Percentiles rank a stretch among this genome's conserved stretches.
Evolutionary conservation across 2,888 invertebrate species (phyloP).

Genomic region (Timema cristinae): DNA sequence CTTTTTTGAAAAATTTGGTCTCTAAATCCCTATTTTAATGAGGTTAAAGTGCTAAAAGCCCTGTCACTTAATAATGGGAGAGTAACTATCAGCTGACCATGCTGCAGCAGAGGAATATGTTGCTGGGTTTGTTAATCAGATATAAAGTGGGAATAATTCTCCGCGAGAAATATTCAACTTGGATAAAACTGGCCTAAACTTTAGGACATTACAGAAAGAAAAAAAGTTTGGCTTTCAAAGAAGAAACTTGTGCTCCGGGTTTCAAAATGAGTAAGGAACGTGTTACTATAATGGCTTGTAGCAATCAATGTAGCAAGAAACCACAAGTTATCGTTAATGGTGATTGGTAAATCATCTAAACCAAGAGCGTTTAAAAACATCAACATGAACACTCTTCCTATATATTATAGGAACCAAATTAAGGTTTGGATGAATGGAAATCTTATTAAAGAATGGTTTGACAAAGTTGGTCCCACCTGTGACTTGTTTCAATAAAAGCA

Average conservation of each 20-base stretch:
- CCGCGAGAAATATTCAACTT: no score
- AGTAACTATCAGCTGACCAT: no score
- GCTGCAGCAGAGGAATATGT: no score
- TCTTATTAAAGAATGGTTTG: not conserved
- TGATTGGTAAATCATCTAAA: conserved; percentile 34
- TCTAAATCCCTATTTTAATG: no score
- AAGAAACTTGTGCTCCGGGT: conserved; percentile 26
- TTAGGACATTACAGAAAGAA: conserved; percentile 33
- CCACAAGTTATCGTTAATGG: conserved; percentile 36
- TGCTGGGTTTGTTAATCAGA: no score
- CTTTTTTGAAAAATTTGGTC: no score
- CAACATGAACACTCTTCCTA: not conserved
- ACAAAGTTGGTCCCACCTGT: conserved; percentile 4
- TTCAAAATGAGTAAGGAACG: conserved; percentile 34
- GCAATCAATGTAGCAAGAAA: conserved; percentile 37
- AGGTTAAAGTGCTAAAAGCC: no score
- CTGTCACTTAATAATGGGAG: no score
- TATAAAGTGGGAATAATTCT: no score
- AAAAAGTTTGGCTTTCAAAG: conserved; percentile 29
- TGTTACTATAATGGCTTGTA: conserved; percentile 36
- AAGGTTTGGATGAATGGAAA: not conserved
- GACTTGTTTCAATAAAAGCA: not conserved
- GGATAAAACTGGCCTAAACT: conserved; percentile 34
- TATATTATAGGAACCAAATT: not conserved
- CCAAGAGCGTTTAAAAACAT: conserved; percentile 35